A percentile compares a stretch with the other conserved stretches of the same genome.
These are phyloP conservation scores for Catocala fraxini DNA, from an alignment of 2,888 invertebrate species.

Conservation along the genomic window DNA sequence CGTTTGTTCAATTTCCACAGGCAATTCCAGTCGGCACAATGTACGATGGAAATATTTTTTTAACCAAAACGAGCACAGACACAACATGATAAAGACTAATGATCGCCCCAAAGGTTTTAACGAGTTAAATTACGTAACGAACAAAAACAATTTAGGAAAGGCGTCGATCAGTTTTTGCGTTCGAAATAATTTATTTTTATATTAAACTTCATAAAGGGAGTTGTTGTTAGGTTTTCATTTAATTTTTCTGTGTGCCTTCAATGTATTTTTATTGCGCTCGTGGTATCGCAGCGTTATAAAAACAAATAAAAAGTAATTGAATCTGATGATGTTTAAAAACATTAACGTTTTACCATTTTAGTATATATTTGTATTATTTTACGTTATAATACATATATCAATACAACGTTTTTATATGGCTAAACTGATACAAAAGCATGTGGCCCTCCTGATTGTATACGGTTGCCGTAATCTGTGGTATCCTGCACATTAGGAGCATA, in stretches of 20 bases:
- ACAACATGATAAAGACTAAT: constrained; percentile 38
- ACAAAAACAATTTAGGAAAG: constrained; percentile 33
- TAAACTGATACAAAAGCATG: too few species aligned
- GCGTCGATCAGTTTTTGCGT: constrained; percentile 20
- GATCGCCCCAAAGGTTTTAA: constrained; percentile 34
- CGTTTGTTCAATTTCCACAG: constrained; percentile 50
- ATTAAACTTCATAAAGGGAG: constrained; percentile 15
- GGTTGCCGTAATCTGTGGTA: too few species aligned
- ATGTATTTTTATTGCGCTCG: constrained; percentile 17
- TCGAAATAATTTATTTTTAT: constrained; percentile 26
- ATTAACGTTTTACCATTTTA: too few species aligned
- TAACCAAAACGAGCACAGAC: constrained; percentile 19
- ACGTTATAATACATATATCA: too few species aligned
- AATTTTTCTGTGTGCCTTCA: constrained; percentile 10
- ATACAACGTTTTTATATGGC: too few species aligned
- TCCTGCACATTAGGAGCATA: too few species aligned
- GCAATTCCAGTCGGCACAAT: constrained; percentile 38
- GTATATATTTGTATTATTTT: too few species aligned
- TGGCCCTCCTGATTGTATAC: too few species aligned
- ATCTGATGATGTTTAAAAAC: neutral
- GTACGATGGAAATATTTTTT: constrained; percentile 31
- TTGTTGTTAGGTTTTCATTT: constrained; percentile 12
- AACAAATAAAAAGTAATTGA: constrained; percentile 18
- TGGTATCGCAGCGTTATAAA: constrained; percentile 14
- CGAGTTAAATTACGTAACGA: constrained; percentile 31